Conservation (phyloP, 2,888 invertebrate species). For the Sabellastarte sp. region DNA sequence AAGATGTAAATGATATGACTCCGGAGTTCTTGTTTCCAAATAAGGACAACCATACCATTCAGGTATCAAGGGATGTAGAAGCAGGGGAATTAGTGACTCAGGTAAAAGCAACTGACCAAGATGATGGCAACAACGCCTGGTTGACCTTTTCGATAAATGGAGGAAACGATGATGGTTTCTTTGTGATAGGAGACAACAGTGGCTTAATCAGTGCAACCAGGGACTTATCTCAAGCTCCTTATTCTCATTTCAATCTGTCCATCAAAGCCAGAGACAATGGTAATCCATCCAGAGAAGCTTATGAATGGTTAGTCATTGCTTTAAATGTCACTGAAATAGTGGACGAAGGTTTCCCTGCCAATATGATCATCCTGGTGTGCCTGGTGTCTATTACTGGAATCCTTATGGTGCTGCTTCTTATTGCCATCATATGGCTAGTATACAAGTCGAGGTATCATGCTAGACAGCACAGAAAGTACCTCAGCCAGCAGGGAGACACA, state of each 20-base stretch:
- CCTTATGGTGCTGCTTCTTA: constrained; percentile 1
- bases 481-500: not conserved
- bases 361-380: not conserved
- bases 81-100: not conserved
- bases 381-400: constrained; percentile 3
- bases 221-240: not conserved
- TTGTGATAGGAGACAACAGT: not conserved
- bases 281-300: not conserved
- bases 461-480: not conserved
- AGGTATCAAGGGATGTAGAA: not conserved
- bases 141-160: not conserved
- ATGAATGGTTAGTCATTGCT: not conserved
- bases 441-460: not conserved
- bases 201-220: not conserved
- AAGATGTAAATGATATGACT: not conserved
- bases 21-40: not conserved
- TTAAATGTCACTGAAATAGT: not conserved
- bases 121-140: not conserved
- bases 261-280: not conserved
- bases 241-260: not conserved
- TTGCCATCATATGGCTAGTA: not conserved
- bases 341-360: not conserved
- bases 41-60: not conserved
- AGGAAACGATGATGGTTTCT: not conserved
- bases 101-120: not conserved